phyloP scores from a whole-genome alignment of 2,888 invertebrate species.

The Protula sp. region DNA sequence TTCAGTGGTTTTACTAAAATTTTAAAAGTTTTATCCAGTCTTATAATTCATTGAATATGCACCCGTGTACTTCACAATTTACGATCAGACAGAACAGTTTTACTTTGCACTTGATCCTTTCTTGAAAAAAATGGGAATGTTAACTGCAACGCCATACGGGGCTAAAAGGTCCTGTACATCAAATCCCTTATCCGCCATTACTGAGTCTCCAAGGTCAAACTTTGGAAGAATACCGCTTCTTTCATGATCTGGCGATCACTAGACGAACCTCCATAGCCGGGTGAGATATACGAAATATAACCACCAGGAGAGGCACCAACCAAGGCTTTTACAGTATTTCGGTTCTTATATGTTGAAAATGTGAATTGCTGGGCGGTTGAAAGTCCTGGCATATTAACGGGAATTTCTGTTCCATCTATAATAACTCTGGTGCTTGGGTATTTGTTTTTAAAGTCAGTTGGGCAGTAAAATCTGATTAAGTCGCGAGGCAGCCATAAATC shows the following conservation, averaged over 20 bases:
- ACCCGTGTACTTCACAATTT: constrained; percentile 23
- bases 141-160: constrained; percentile 16
- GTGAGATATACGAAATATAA: constrained; percentile 21
- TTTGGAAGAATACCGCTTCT: not conserved
- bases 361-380: constrained; percentile 25
- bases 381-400: constrained; percentile 24
- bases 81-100: constrained; percentile 15
- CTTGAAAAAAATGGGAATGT: constrained; percentile 26
- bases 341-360: no score
- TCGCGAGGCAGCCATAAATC: constrained; percentile 21
- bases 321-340: constrained; percentile 27
- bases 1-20: constrained; percentile 7
- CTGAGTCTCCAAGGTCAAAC: constrained; percentile 1
- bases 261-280: constrained; percentile 26
- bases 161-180: constrained; percentile 22
- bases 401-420: constrained; percentile 29
- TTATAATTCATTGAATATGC: constrained; percentile 25
- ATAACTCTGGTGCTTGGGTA: constrained; percentile 27
- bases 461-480: no score
- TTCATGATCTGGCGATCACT: constrained; percentile 23
- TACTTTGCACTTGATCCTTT: constrained; percentile 18
- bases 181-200: no score
- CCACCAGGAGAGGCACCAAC: constrained; percentile 27
- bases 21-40: constrained; percentile 15
- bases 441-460: constrained; percentile 22